Base-by-base conservation (phyloP, 2,888 invertebrate genomes). In the Lycophotia porphyrea region DNA sequence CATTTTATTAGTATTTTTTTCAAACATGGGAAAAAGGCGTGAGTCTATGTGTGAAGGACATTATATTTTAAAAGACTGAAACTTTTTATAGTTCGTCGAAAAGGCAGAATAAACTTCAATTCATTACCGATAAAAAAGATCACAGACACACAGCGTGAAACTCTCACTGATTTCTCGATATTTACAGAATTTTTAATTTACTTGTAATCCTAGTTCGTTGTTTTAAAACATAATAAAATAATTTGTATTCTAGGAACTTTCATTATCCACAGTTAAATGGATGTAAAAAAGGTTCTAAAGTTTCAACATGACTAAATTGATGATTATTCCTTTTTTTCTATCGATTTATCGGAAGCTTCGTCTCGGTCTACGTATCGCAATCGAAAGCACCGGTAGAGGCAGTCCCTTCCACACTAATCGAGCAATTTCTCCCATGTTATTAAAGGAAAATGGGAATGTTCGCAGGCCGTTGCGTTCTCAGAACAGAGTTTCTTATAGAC, bases 401-500 rank as follows among this genome's bases (percentile, higher is more conserved):
- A 93, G 92, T 91, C 92, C 91, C 90, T 93, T 93, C 90, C 91
- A 91, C 93, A 94, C 95, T 95, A 95, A 95, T 95, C 95, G 95
- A 93, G 95, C 94, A 95, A 95, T 95, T 94, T 95, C 93, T 95
- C 93, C 92, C 93, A 93, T 94, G 94, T 95, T 95, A 95, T 95
- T 95, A 95, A 95, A 93, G 94, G 92, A 91, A 94, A 95, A 95
- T 94, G 94, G 94, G 94, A 94, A 94, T 94, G 93, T 95, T 95
- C 93, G 92, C 95, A 95, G 95, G 92, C 94, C 95, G 94, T 95
- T 95, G 94, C 95, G 94, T 95, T 94, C 93, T 91, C 90, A 91
- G 90, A 94, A 94, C 93, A 70, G 94, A 94, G 93, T 94, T 95
- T 93, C 94, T 95, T 95, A 95, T 94, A 94, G 95, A 94, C 91